These are phyloP conservation scores for Noctilio leporinus DNA, from an alignment of 2,113 vertebrate genomes.

Conservation along the genomic window DNA sequence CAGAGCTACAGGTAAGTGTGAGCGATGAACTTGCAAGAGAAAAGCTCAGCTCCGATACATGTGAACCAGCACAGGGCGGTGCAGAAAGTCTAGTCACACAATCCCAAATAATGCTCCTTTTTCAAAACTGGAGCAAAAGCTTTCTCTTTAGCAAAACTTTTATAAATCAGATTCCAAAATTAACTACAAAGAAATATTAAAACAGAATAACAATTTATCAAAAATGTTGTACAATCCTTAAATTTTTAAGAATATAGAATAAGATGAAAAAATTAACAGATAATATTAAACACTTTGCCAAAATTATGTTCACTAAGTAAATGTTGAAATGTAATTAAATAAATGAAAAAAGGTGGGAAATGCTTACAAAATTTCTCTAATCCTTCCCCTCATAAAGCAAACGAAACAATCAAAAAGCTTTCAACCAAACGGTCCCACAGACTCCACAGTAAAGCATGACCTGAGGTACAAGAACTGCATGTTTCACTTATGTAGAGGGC, in stretches of 20 bases:
- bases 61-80: not conserved
- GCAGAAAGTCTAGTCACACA: not conserved
- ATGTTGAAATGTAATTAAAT: not conserved
- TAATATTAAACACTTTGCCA: not conserved
- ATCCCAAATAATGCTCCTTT: not conserved
- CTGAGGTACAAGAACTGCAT: not conserved
- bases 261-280: not conserved
- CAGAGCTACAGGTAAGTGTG: not conserved
- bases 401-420: not conserved
- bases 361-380: not conserved
- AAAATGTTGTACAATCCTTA: conserved; percentile 4
- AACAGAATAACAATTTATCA: not conserved
- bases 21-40: not conserved
- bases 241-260: not conserved
- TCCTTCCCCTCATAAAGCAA: not conserved
- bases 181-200: conserved; percentile 7
- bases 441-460: not conserved
- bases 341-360: not conserved
- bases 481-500: not conserved
- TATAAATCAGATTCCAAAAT: not conserved
- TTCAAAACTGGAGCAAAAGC: not conserved
- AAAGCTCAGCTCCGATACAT: not conserved
- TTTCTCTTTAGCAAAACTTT: conserved; percentile 7
- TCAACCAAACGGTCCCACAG: not conserved
- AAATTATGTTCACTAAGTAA: not conserved